A percentile compares a stretch with the other conserved stretches of the same genome.
Evolutionary conservation across 2,888 invertebrate genomes (phyloP).

Genomic region (Hypomecis punctinalis): DNA sequence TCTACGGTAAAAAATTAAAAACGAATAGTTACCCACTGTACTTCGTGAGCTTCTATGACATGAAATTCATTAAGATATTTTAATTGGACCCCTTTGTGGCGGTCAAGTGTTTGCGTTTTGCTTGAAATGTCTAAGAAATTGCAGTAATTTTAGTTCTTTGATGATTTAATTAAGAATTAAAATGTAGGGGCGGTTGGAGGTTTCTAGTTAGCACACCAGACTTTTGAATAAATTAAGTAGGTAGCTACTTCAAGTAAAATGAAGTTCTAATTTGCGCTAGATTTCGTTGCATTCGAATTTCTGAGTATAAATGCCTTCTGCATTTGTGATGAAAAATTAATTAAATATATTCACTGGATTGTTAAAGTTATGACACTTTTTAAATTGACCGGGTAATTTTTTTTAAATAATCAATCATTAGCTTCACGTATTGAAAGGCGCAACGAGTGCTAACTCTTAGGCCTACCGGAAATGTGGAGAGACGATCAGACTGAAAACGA

Average conservation of each 20-base stretch:
- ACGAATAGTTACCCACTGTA: slow-evolving; percentile 41
- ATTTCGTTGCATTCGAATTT: neutral
- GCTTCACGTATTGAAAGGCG: too few species aligned
- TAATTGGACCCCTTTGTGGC: slow-evolving; percentile 37
- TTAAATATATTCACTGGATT: too few species aligned
- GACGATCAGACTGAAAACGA: too few species aligned
- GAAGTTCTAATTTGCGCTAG: neutral
- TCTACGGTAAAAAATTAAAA: neutral
- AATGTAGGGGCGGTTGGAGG: slow-evolving; percentile 1
- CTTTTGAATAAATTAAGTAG: slow-evolving; percentile 9
- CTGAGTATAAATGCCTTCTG: neutral
- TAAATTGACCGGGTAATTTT: too few species aligned
- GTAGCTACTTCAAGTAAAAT: neutral
- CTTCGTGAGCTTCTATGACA: slow-evolving; percentile 37
- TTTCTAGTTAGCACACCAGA: slow-evolving; percentile 7
- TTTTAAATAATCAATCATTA: too few species aligned
- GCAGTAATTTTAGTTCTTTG: slow-evolving; percentile 24
- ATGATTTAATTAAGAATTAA: slow-evolving; percentile 28
- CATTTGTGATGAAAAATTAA: neutral
- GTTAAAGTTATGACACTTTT: too few species aligned
- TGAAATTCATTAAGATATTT: slow-evolving; percentile 41
- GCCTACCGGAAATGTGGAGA: too few species aligned
- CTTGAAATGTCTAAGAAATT: slow-evolving; percentile 30
- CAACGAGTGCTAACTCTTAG: too few species aligned
- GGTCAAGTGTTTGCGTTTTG: slow-evolving; percentile 36